These are phyloP conservation scores for Hiodon tergisus DNA, from an alignment of 2,113 vertebrate genomes.

Conservation along the genomic window DNA sequence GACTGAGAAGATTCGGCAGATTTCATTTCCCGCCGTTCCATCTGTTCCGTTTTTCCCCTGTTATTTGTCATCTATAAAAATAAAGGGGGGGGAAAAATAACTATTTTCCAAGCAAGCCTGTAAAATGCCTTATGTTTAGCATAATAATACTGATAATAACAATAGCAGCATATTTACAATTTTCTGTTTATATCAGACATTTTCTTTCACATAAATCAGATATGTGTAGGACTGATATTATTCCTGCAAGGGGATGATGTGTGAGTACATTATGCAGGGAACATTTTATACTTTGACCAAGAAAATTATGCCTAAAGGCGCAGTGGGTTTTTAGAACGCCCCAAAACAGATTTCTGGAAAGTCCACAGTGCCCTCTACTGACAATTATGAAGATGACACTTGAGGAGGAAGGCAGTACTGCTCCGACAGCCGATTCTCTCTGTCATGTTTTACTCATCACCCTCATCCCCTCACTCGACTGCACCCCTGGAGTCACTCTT, in stretches of 20 bases:
- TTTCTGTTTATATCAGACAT: constrained; percentile 55
- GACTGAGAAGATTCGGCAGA: background rate
- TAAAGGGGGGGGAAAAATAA: background rate
- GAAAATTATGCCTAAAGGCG: constrained; percentile 59
- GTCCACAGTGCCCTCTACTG: constrained; percentile 62
- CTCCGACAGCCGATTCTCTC: background rate
- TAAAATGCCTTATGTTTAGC: constrained; percentile 38
- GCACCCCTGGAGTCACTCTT: too few relatives aligned
- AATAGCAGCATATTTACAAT: constrained; percentile 54
- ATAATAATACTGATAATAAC: constrained; percentile 34
- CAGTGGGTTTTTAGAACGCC: constrained; percentile 18
- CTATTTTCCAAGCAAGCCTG: background rate
- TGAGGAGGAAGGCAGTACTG: background rate
- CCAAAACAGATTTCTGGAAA: constrained; percentile 27
- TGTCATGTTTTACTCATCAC: background rate
- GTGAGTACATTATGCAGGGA: constrained; percentile 51
- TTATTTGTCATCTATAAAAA: constrained; percentile 9
- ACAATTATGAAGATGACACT: background rate
- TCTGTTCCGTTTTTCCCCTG: constrained; percentile 5
- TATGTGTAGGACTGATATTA: constrained; percentile 24
- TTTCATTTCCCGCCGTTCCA: background rate
- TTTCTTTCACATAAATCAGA: constrained; percentile 44
- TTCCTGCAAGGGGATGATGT: constrained; percentile 24
- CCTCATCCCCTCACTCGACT: background rate
- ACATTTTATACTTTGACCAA: constrained; percentile 60